A percentile compares a stretch with the other conserved stretches of the same genome.
These are phyloP conservation scores for Calameuta filiformis DNA, from an alignment of 2,888 invertebrate species.

Conservation along the genomic window DNA sequence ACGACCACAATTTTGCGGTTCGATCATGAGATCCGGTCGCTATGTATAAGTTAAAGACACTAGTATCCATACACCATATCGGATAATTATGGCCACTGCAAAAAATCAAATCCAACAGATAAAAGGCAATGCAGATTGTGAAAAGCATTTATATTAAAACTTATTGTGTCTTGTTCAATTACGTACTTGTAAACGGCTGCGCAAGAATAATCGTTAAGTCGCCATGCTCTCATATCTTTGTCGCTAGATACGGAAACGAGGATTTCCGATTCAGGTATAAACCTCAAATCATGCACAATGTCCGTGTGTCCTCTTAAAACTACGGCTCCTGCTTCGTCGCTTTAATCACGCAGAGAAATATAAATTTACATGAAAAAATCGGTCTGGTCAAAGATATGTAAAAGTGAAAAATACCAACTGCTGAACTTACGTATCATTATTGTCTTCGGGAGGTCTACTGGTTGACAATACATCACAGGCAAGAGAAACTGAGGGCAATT, in stretches of 20 bases:
- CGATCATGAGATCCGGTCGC: conserved; percentile 85
- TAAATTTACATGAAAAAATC: conserved; percentile 36
- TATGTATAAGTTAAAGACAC: conserved; percentile 73
- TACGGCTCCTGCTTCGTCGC: conserved; percentile 72
- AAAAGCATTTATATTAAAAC: conserved; percentile 13
- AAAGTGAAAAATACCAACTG: conserved; percentile 9
- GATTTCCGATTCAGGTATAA: conserved; percentile 71
- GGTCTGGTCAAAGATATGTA: conserved; percentile 28
- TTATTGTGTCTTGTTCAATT: not conserved
- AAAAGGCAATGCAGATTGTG: conserved; percentile 31
- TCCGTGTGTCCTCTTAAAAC: conserved; percentile 80
- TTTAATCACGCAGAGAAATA: conserved; percentile 40
- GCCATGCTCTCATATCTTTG: conserved; percentile 81
- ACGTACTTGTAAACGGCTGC: conserved; percentile 75
- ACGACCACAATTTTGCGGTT: conserved; percentile 84
- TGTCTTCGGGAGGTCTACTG: conserved; percentile 56
- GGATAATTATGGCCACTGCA: conserved; percentile 87
- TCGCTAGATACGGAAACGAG: conserved; percentile 84
- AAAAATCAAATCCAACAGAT: conserved; percentile 55
- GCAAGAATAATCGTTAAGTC: conserved; percentile 76
- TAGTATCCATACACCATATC: conserved; percentile 88
- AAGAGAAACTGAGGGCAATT: conserved; percentile 66
- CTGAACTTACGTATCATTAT: conserved; percentile 67
- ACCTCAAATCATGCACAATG: conserved; percentile 76
- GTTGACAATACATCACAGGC: conserved; percentile 69